Conservation (phyloP, 2,113 vertebrate species). For the Colinus virginianus region DNA sequence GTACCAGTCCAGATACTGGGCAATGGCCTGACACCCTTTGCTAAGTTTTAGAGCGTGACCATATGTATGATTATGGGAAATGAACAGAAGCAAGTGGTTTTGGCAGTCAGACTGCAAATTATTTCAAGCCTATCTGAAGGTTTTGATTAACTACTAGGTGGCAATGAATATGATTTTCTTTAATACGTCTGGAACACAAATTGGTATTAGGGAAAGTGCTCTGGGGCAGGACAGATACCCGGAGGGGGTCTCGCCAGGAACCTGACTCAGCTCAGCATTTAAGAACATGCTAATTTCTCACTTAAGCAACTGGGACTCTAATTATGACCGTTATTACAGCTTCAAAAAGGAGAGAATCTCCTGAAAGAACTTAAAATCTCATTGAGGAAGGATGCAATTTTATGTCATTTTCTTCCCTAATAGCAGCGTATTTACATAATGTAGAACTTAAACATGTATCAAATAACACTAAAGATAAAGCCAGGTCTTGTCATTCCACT, state of each 20-base stretch:
- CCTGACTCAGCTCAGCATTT: background rate
- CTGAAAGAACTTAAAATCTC: conserved; percentile 48
- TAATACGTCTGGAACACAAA: conserved; percentile 15
- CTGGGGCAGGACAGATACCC: conserved; percentile 43
- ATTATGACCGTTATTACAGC: conserved; percentile 60
- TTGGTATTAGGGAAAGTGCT: conserved; percentile 33
- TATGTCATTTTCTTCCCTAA: conserved; percentile 56
- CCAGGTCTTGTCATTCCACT: background rate
- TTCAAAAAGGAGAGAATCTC: conserved; percentile 52
- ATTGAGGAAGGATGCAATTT: conserved; percentile 55
- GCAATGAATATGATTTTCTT: conserved; percentile 64
- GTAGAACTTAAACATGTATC: conserved; percentile 28
- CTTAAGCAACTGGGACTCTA: conserved; percentile 67
- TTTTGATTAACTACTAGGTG: conserved; percentile 40
- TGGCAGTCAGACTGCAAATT: conserved; percentile 23
- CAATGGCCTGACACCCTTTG: background rate
- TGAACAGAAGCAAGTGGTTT: background rate
- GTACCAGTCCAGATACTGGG: background rate
- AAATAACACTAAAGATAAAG: background rate
- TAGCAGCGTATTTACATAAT: conserved; percentile 64
- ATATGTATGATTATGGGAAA: background rate
- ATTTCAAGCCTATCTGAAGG: conserved; percentile 35
- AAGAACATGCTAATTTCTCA: conserved; percentile 62
- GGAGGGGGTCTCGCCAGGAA: background rate
- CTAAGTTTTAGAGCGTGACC: background rate